Conservation (phyloP, 2,113 vertebrate genomes). For the Rhombomys opimus region DNA sequence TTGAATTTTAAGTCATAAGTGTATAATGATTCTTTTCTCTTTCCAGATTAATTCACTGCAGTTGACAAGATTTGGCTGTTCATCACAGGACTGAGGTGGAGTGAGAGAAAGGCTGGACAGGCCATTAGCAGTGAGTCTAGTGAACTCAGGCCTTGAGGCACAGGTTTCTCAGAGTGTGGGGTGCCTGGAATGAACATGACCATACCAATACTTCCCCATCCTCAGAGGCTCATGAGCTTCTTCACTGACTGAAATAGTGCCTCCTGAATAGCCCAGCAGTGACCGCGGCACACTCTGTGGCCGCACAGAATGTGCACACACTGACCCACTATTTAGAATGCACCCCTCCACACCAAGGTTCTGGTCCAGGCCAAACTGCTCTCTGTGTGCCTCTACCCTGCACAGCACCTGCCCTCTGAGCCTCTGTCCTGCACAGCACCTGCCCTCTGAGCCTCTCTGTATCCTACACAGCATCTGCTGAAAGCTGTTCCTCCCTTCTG, state of each 20-base stretch:
- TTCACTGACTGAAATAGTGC: not conserved
- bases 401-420: too few relatives aligned
- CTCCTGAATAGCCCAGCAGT: not conserved
- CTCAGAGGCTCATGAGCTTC: not conserved
- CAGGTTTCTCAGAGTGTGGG: not conserved
- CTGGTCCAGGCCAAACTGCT: not conserved
- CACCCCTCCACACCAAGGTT: not conserved
- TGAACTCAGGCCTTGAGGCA: not conserved
- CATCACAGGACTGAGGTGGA: not conserved
- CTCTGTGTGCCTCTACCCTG: not conserved
- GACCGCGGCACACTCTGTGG: fast-evolving
- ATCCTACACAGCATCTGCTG: not conserved
- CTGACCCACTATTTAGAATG: not conserved
- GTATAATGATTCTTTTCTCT: not conserved
- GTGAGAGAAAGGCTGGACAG: not conserved
- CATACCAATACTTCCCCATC: too few relatives aligned
- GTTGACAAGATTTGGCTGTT: not conserved
- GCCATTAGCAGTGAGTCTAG: not conserved
- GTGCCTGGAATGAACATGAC: not conserved
- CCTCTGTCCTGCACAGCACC: not conserved
- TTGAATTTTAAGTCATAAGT: not conserved
- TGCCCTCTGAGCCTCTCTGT: too few relatives aligned
- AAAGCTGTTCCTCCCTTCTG: not conserved
- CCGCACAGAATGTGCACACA: fast-evolving
- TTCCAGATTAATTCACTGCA: not conserved